Conservation (phyloP, 2,113 vertebrate species). For the Elgaria multicarinata region DNA sequence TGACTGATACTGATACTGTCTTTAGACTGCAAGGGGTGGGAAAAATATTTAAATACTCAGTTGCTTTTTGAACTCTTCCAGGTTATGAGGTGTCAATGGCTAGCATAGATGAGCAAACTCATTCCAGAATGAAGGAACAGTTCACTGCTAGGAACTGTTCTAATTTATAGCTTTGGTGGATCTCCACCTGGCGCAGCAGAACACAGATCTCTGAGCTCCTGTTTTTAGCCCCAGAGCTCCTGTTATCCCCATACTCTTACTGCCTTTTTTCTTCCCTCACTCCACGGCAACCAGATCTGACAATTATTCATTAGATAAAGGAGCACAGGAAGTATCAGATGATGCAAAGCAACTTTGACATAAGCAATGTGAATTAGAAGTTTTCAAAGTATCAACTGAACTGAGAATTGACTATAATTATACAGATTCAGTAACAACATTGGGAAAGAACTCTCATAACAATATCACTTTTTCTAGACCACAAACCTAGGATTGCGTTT, state of each 20-base stretch:
- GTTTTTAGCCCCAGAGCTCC: background rate
- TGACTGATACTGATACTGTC: no score
- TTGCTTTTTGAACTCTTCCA: no score
- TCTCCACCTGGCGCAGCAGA: background rate
- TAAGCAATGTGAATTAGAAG: background rate
- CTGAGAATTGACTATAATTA: background rate
- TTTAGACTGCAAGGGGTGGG: no score
- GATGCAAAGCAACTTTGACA: background rate
- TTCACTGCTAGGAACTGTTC: background rate
- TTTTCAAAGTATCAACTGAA: background rate
- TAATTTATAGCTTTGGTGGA: background rate
- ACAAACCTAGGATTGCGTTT: slow-evolving; percentile 26
- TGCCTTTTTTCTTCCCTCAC: background rate
- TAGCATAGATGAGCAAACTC: background rate
- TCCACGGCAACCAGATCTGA: background rate
- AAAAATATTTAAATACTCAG: no score
- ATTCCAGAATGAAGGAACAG: background rate
- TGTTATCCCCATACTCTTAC: background rate
- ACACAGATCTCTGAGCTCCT: background rate
- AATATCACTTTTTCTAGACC: background rate
- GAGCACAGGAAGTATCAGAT: background rate
- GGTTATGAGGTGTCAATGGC: background rate
- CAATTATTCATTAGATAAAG: background rate
- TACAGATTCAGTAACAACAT: background rate
- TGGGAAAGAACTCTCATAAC: background rate